These are phyloP conservation scores for Drymonia ruficornis DNA, from an alignment of 2,888 invertebrate species.

Conservation along the genomic window DNA sequence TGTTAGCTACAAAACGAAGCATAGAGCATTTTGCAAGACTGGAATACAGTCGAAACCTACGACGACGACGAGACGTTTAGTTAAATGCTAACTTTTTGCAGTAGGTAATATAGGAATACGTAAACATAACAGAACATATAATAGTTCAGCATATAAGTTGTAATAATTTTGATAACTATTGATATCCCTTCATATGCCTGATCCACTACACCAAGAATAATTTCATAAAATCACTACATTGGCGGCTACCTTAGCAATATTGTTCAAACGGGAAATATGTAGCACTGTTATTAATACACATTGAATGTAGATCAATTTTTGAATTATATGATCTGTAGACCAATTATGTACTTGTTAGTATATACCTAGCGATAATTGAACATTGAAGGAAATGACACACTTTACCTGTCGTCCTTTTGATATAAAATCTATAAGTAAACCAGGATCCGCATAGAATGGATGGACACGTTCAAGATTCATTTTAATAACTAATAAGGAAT, in stretches of 20 bases:
- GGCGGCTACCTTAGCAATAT: background rate
- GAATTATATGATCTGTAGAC: slow-evolving; percentile 10
- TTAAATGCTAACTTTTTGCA: background rate
- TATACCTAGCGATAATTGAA: slow-evolving; percentile 13
- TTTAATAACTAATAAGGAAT: slow-evolving; percentile 14
- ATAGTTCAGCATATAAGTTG: too few relatives aligned
- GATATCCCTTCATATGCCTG: too few relatives aligned
- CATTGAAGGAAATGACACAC: slow-evolving; percentile 39
- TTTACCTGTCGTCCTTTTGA: slow-evolving; percentile 48
- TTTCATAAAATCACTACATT: too few relatives aligned
- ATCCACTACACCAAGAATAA: too few relatives aligned
- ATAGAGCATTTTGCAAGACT: slow-evolving; percentile 52
- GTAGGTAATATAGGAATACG: background rate
- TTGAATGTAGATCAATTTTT: slow-evolving; percentile 16
- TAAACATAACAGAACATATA: background rate
- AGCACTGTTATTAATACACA: background rate
- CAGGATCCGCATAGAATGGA: slow-evolving; percentile 36
- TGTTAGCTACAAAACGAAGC: slow-evolving; percentile 47
- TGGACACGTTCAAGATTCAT: background rate
- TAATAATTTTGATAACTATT: too few relatives aligned
- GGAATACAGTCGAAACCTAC: slow-evolving; percentile 18
- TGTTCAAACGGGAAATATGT: background rate
- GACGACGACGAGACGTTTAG: slow-evolving; percentile 9
- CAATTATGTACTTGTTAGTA: slow-evolving; percentile 11
- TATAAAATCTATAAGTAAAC: slow-evolving; percentile 41